Evolutionary conservation across 2,113 vertebrate species (phyloP), one percentile per base, ranked within the genome.

Genomic region (Mystacornis crossleyi): DNA sequence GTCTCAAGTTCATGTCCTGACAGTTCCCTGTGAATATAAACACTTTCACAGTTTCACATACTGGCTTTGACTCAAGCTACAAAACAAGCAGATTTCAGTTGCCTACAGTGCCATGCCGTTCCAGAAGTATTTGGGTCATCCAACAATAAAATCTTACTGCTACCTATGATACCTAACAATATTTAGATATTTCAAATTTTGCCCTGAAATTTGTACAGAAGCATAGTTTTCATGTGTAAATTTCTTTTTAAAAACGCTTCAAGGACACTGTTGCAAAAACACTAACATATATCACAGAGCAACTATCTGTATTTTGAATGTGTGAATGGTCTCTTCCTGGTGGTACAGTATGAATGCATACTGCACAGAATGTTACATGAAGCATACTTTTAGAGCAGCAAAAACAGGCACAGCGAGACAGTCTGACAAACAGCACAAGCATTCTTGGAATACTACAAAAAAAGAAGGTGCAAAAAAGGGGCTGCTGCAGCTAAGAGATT

Each of bases 241-340:
- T 17, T 71, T 66, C 7, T 50, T n/a, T 64, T 45, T 8, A 42
- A 42, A 48, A 81, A 73, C 65, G 12, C 12, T 91, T 95, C 15
- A 62, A 80, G 34, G 14, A 45, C 3, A 13, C 12, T 36, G 14
- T 36, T 67, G 9, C 28, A 74, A 61, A 64, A 74, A 11, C 17
- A 31, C 18, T 2, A 91, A 79, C 18, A 43, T 0, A 12, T 13
- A 42, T 26, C 13, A 48, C 8, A 42, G 13, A 88, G 38, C 14
- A 91, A 45, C 34, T 47, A 29, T 1, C 20, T 0, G 0, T 25
- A 65, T n/a, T 85, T 33, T 36, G 42, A 7, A 62, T 13, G 2
- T 2, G 1, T 47, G 29, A 61, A 51, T 23, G 5, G 26, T 64
- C 18, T 88, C 42, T 34, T 92, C 16, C 42, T 25, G 36, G 14